Evolutionary conservation across 2,888 invertebrate genomes (phyloP).

Genomic region (Cerastis leucographa): DNA sequence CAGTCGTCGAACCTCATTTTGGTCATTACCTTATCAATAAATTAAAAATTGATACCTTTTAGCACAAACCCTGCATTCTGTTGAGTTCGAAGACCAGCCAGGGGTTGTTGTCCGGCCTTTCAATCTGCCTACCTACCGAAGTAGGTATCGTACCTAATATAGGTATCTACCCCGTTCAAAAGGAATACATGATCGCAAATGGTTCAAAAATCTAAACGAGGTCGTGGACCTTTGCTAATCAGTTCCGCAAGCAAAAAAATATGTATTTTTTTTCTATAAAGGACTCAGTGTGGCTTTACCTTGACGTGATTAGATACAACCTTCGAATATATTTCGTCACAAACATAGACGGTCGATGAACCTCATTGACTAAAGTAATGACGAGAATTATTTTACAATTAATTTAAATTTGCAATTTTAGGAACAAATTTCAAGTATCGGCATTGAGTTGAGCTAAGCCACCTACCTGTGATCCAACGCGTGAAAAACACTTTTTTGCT

Average conservation of each 20-base stretch:
- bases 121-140: slow-evolving; percentile 55
- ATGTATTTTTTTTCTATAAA: slow-evolving; percentile 69
- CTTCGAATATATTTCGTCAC: slow-evolving; percentile 84
- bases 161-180: slow-evolving; percentile 64
- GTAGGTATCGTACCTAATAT: background rate
- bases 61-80: slow-evolving; percentile 62
- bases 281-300: slow-evolving; percentile 80
- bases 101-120: slow-evolving; percentile 73
- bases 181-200: slow-evolving; percentile 65
- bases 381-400: slow-evolving; percentile 69
- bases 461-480: slow-evolving; percentile 47
- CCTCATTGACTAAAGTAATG: slow-evolving; percentile 72
- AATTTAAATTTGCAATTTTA: slow-evolving; percentile 65
- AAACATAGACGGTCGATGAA: slow-evolving; percentile 81
- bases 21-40: slow-evolving; percentile 45
- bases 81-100: slow-evolving; percentile 72
- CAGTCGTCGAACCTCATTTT: slow-evolving; percentile 24
- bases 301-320: slow-evolving; percentile 80
- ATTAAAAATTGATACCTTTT: slow-evolving; percentile 45
- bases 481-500: slow-evolving; percentile 74
- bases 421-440: slow-evolving; percentile 66
- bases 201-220: slow-evolving; percentile 72
- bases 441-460: slow-evolving; percentile 46
- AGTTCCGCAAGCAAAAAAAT: slow-evolving; percentile 76
- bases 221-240: slow-evolving; percentile 76